Conservation (phyloP, 2,888 invertebrate genomes). For the Dolichopus griseipennis region DNA sequence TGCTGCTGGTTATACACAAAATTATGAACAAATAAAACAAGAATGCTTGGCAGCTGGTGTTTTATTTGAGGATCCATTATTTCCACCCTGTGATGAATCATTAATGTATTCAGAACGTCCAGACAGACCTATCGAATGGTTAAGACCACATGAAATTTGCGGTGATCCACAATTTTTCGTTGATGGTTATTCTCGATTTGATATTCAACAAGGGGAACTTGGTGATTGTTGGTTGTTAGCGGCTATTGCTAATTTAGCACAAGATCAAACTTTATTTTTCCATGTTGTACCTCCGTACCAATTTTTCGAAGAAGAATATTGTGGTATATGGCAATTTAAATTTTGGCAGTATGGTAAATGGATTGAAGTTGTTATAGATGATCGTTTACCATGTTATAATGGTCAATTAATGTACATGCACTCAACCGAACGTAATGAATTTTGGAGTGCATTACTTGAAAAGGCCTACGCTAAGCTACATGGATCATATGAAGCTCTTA, state of each 20-base stretch:
- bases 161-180: constrained; percentile 84
- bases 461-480: constrained; percentile 94
- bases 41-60: constrained; percentile 61
- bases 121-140: constrained; percentile 82
- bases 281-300: constrained; percentile 96
- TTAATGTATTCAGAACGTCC: constrained; percentile 78
- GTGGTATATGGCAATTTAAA: constrained; percentile 90
- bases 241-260: constrained; percentile 87
- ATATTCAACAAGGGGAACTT: constrained; percentile 93
- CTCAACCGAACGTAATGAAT: constrained; percentile 81
- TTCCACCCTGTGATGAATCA: constrained; percentile 71
- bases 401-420: constrained; percentile 80
- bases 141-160: constrained; percentile 79
- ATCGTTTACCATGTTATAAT: constrained; percentile 76
- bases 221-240: constrained; percentile 97
- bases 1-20: constrained; percentile 46
- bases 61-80: constrained; percentile 86
- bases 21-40: constrained; percentile 57
- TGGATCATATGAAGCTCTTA: constrained; percentile 94
- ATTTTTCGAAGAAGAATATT: constrained; percentile 85
- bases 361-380: constrained; percentile 91
- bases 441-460: constrained; percentile 91
- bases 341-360: constrained; percentile 93
- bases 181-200: constrained; percentile 93
- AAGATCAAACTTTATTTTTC: constrained; percentile 77